phyloP scores from a whole-genome alignment of 2,888 invertebrate species.

The Cryptus viduatorius region DNA sequence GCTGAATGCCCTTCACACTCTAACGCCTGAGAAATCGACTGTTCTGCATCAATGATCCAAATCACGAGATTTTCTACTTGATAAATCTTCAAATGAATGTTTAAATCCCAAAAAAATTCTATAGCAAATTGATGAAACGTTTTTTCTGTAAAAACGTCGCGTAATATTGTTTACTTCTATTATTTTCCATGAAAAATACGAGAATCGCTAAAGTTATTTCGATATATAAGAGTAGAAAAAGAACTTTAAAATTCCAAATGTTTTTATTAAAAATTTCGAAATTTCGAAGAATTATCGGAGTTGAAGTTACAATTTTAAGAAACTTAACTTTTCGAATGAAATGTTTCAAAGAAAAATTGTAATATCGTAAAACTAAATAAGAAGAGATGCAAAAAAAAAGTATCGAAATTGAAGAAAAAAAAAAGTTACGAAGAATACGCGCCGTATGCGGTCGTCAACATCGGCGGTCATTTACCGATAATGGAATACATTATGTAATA shows the following conservation, averaged over 20 bases:
- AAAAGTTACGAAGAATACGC: background rate
- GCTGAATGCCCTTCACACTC: conserved; percentile 28
- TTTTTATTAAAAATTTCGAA: no score
- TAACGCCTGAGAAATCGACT: conserved; percentile 24
- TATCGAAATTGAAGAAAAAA: background rate
- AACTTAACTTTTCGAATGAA: no score
- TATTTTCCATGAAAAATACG: no score
- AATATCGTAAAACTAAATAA: background rate
- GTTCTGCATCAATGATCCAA: conserved; percentile 35
- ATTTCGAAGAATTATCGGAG: no score
- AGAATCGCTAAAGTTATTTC: no score
- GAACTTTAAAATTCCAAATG: no score
- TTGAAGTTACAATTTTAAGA: no score
- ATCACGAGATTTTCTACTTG: background rate
- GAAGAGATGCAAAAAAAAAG: background rate
- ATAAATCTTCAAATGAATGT: background rate
- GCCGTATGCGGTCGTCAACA: background rate
- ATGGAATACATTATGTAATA: conserved; percentile 13
- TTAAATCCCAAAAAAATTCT: background rate
- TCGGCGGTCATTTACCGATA: conserved; percentile 25
- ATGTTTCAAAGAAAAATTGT: no score
- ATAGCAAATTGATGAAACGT: background rate
- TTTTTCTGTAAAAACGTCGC: no score
- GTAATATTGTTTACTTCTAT: no score
- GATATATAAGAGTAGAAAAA: no score